Base-by-base conservation (phyloP, 2,888 invertebrate species). In the Gerris lacustris region DNA sequence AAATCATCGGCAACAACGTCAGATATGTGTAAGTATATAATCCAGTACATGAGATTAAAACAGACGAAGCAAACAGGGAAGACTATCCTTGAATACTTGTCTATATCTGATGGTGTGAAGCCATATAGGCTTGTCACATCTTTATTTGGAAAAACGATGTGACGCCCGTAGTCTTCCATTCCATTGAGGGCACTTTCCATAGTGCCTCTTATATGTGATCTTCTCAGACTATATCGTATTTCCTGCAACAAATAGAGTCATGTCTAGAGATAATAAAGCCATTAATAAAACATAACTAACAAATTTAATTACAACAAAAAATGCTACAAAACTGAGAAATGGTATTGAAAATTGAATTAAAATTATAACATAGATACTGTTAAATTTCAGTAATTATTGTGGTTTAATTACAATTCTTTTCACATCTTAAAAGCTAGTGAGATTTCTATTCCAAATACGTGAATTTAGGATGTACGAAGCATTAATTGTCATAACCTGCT, bases 41-140 rank as follows among this genome's bases (percentile, higher is more conserved):
- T 94, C 95, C 95, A 95, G 84, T 95, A 95, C 94, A 95, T 94
- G 78, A 95, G 88, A 84, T 98, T 98, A 87, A 98, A 98, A 83
- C 96, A 92, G 76, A 97, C 92, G 86, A 98, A 98, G 84, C 96
- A 94, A 79, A 96, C 93, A 70, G 98, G 98, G 82, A 99, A 99
- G 79, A 96, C 91, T 82, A 97, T 94, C 80, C 98, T 89, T 74
- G 97, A 96, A 82, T 97, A 97, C 84, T 97, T 97, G 87, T 98
- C 98, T 83, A 98, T 98, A 83, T 96, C 96, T 81, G 96, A 96
- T 73, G 96, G 96, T 78, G 94, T 94, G 82, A 94, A 91, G 79
- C 92, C 93, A 83, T 91, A 87, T 78, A 94, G 85, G 82, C 93
- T 93, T 86, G 92, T 93, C 83, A 94, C 91, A 82, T 93, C 92